These are phyloP conservation scores for Anguilla anguilla DNA, from an alignment of 2,797 vertebrate species.

Conservation along the genomic window DNA sequence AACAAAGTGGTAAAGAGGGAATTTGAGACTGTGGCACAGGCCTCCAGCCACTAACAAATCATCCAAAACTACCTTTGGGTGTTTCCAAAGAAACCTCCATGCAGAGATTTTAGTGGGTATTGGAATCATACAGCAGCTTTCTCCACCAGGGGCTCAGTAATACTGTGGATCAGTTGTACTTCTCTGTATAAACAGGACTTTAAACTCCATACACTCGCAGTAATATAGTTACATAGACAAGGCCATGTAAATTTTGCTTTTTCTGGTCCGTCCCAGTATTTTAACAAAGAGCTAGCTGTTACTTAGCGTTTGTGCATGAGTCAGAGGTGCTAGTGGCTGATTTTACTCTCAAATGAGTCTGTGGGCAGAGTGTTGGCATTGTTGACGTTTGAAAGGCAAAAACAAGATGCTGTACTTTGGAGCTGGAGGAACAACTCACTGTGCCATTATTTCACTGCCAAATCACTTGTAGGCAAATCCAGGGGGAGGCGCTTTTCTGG, in stretches of 20 bases:
- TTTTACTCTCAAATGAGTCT: slow-evolving; percentile 36
- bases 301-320: not conserved
- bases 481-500: not conserved
- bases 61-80: not conserved
- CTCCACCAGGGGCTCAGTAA: not conserved
- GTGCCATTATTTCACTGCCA: slow-evolving; percentile 33
- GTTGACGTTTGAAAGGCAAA: not conserved
- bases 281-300: slow-evolving; percentile 18
- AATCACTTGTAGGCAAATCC: slow-evolving; percentile 34
- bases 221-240: not conserved
- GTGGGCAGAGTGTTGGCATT: not conserved
- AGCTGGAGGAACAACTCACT: not conserved
- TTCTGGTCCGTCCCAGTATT: not conserved
- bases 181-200: not conserved
- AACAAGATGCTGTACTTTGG: slow-evolving; percentile 17
- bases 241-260: not conserved
- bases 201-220: not conserved
- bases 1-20: not conserved
- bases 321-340: slow-evolving; percentile 9
- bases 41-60: not conserved
- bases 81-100: not conserved
- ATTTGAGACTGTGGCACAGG: not conserved
- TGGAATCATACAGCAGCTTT: not conserved
- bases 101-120: not conserved
- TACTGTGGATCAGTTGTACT: not conserved